Evolutionary conservation across 2,888 invertebrate genomes (phyloP), one percentile per base, ranked within the genome.

Genomic region (Polyploca ridens): DNA sequence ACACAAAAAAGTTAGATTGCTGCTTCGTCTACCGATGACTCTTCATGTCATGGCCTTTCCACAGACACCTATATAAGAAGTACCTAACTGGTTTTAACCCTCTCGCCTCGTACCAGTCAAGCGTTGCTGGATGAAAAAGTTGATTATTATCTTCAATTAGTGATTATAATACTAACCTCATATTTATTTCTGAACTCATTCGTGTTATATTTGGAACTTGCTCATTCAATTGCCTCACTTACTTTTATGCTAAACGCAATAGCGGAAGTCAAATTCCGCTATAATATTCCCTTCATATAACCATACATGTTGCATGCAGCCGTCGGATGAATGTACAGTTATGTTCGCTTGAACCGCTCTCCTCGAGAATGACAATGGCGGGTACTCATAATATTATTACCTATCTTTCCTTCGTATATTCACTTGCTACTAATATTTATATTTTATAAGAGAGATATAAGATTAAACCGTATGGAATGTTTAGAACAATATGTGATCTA

Each of bases 231-330:
- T 44, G 44, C 44, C 14, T 44, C 5, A 16, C 38, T 13, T 41
- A 41, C 41, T 13, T 59, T 8, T 7, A 19, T 61, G 16, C 27
- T 66, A 62, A 76, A 68, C 61, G 66, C 64, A 65, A 63, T 71
- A 62, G 65, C 66, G 71, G 73, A 69, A 75, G 76, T 76, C 69
- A 66, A 76, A 76, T 69, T 67, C 62, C 66, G 67, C 66, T 67
- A 66, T 69, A 65, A 69, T 72, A 70, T 64, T 65, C 68, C 57
- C 64, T 62, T 63, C 64, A 41, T 60, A 60, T 27, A 44, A 41
- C 27, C 41, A 61, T 44, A 61, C 67, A 64, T 65, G 69, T 71
- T 58, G 64, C 13, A 69, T 58, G 63, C 19, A 69, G 67, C 63
- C 64, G 57, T 63, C 63, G 58, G 64, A 68, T 71, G 10, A 38